These are phyloP conservation scores for Apostichopus japonicus DNA, from an alignment of 35 echinoderm and acorn worm genomes.

Conservation along the genomic window DNA sequence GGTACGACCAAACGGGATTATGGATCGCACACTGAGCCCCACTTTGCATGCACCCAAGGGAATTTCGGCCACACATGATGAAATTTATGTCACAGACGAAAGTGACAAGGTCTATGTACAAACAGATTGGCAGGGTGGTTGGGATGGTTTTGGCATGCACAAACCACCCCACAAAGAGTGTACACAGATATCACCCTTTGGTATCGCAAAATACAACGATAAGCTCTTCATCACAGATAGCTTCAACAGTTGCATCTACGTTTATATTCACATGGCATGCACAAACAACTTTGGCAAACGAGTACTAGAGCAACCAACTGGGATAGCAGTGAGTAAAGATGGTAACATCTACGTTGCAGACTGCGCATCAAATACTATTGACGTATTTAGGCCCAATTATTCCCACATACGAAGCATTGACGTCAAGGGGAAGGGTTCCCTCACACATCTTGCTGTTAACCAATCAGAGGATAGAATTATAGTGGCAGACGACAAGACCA, in stretches of 20 bases:
- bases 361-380: neutral
- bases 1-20: neutral
- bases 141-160: too few species aligned
- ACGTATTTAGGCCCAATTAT: slow-evolving; percentile 23
- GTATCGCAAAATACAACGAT: too few species aligned
- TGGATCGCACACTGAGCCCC: neutral
- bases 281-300: too few species aligned
- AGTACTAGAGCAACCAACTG: too few species aligned
- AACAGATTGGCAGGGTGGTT: too few species aligned
- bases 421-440: neutral
- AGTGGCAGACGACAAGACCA: too few species aligned
- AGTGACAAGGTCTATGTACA: too few species aligned
- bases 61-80: neutral
- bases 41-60: neutral
- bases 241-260: slow-evolving; percentile 23
- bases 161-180: too few species aligned
- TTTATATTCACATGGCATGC: neutral
- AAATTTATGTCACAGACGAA: too few species aligned
- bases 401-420: neutral
- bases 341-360: slow-evolving; percentile 28
- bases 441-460: slow-evolving; percentile 10
- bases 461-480: slow-evolving; percentile 3
- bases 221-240: too few species aligned
- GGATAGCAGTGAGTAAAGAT: too few species aligned
- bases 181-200: too few species aligned